A percentile compares a stretch with the other conserved stretches of the same genome.
Conservation (phyloP, 2,113 vertebrate species). For the Amphilophus citrinellus region DNA sequence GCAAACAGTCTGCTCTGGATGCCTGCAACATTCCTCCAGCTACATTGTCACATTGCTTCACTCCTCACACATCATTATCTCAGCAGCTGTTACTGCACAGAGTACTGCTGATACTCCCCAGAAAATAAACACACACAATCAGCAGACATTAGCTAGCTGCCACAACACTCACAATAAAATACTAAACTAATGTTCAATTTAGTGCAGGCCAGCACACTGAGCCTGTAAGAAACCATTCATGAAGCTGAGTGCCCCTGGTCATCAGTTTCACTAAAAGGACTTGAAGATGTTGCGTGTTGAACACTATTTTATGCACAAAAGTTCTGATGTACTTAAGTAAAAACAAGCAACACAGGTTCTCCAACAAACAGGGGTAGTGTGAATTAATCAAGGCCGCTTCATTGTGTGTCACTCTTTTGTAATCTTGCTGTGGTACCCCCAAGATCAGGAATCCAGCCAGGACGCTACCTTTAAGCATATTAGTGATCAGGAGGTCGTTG, state of each 20-base stretch:
- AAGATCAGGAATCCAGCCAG: background rate
- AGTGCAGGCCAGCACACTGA: background rate
- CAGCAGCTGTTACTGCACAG: conserved; percentile 66
- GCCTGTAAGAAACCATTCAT: background rate
- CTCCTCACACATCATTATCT: conserved; percentile 67
- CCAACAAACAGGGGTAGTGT: background rate
- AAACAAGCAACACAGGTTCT: background rate
- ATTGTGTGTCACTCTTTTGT: background rate
- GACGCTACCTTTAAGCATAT: background rate
- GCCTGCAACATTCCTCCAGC: conserved; percentile 60
- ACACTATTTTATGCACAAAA: background rate
- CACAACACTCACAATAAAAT: background rate
- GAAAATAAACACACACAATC: conserved; percentile 38
- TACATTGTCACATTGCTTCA: conserved; percentile 63
- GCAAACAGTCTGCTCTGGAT: conserved; percentile 44
- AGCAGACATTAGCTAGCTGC: conserved; percentile 10
- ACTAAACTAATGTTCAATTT: background rate
- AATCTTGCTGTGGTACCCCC: background rate
- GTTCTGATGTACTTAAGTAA: background rate
- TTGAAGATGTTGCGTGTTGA: background rate
- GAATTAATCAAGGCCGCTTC: background rate
- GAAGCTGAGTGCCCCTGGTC: background rate
- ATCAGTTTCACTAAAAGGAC: background rate
- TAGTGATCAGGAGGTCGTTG: background rate
- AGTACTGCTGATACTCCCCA: background rate